These are phyloP conservation scores for Apis cerana DNA, from an alignment of 1,140 invertebrate species.

Conservation along the genomic window DNA sequence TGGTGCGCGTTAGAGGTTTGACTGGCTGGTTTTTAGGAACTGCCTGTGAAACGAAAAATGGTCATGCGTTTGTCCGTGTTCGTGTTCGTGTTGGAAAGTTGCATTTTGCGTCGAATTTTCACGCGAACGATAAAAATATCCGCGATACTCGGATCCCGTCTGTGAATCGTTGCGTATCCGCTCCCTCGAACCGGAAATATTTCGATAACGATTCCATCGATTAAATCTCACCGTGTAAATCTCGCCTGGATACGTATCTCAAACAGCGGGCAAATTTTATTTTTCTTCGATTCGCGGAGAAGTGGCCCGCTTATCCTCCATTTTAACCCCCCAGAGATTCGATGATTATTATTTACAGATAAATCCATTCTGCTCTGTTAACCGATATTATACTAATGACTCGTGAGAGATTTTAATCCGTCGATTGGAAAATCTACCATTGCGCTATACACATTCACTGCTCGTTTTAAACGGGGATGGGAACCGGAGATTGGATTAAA, in stretches of 20 bases:
- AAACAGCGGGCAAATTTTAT: no score
- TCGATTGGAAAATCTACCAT: background rate
- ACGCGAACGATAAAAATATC: background rate
- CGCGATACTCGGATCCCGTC: background rate
- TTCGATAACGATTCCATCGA: background rate
- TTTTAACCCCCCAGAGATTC: background rate
- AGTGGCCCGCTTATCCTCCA: background rate
- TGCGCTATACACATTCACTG: background rate
- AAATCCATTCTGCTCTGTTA: background rate
- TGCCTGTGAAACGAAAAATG: background rate
- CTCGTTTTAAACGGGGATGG: background rate
- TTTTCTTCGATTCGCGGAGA: background rate
- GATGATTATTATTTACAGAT: background rate
- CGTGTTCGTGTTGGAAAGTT: background rate
- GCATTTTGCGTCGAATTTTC: background rate
- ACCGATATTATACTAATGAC: background rate
- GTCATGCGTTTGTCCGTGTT: background rate
- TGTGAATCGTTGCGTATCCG: background rate
- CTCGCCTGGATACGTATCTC: no score
- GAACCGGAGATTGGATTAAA: background rate
- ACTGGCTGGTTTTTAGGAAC: slow-evolving; percentile 1
- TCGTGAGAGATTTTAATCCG: background rate
- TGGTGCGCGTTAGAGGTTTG: background rate
- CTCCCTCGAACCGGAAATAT: background rate
- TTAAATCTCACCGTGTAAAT: background rate